Percentiles rank a stretch among this genome's conserved stretches.
These are phyloP conservation scores for Furcula furcula DNA, from an alignment of 2,888 invertebrate species.

Conservation along the genomic window DNA sequence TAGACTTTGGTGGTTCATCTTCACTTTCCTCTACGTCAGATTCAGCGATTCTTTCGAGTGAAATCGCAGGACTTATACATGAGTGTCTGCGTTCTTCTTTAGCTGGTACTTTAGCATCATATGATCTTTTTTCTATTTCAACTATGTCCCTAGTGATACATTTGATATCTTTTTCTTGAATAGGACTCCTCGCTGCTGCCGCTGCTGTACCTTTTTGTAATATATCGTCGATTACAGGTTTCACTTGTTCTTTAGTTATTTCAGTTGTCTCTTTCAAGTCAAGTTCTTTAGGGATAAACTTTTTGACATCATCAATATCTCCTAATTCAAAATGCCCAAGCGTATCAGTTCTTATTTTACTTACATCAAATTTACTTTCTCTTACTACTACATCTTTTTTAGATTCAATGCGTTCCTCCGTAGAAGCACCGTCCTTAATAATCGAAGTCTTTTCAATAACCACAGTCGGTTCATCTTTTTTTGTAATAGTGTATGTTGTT, in stretches of 20 bases:
- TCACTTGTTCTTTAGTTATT: slow-evolving; percentile 68
- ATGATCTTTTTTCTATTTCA: slow-evolving; percentile 68
- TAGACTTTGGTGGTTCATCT: slow-evolving; percentile 43
- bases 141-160: slow-evolving; percentile 58
- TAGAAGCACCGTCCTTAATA: slow-evolving; percentile 33
- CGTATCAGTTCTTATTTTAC: slow-evolving; percentile 68
- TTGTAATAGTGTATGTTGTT: slow-evolving; percentile 38
- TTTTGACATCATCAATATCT: slow-evolving; percentile 43
- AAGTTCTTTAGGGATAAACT: slow-evolving; percentile 47
- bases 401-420: slow-evolving; percentile 34
- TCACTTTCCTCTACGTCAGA: slow-evolving; percentile 73
- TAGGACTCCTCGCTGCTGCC: slow-evolving; percentile 60
- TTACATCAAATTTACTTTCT: slow-evolving; percentile 61
- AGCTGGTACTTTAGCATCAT: slow-evolving; percentile 71
- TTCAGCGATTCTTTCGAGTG: slow-evolving; percentile 72
- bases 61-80: slow-evolving; percentile 73
- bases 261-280: slow-evolving; percentile 49
- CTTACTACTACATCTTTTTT: slow-evolving; percentile 27
- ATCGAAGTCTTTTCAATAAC: slow-evolving; percentile 32
- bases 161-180: slow-evolving; percentile 67
- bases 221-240: slow-evolving; percentile 71
- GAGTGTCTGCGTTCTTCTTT: slow-evolving; percentile 75
- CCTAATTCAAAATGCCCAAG: slow-evolving; percentile 61
- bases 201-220: slow-evolving; percentile 65
- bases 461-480: slow-evolving; percentile 34